Evolutionary conservation across 2,113 vertebrate genomes (phyloP).

Genomic region (Saguinus midas): DNA sequence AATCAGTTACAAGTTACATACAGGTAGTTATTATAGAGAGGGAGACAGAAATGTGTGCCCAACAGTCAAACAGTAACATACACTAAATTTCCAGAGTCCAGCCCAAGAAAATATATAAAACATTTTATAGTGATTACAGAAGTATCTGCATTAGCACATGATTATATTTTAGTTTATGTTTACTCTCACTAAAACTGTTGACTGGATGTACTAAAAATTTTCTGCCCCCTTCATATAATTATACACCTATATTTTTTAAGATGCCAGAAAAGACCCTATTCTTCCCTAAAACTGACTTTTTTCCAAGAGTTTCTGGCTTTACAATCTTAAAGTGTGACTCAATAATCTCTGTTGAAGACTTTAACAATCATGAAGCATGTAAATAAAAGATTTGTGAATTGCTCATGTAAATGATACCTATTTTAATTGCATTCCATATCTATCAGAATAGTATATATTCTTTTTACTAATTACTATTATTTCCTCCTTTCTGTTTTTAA

Average conservation of each 20-base stretch:
- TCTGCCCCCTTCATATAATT: neutral
- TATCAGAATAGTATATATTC: neutral
- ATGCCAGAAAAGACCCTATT: neutral
- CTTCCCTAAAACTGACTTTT: conserved; percentile 1
- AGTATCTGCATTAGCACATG: neutral
- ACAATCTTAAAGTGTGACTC: neutral
- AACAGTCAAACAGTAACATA: conserved; percentile 30
- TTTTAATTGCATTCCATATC: neutral
- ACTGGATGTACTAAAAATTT: neutral
- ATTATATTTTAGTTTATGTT: neutral
- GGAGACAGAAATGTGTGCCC: neutral
- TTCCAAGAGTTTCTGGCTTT: neutral
- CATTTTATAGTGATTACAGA: neutral
- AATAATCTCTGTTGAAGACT: neutral
- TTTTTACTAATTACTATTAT: neutral
- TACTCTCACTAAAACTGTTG: neutral
- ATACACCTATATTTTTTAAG: neutral
- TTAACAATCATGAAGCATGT: conserved; percentile 39
- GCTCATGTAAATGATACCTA: neutral
- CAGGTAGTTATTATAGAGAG: neutral
- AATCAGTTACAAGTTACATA: conserved; percentile 10
- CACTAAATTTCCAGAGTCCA: neutral
- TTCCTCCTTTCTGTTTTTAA: conserved; percentile 3
- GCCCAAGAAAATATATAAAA: neutral
- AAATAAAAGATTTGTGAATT: neutral